phyloP scores from a whole-genome alignment of 2,113 vertebrate species.

The Microcebus griseorufus region DNA sequence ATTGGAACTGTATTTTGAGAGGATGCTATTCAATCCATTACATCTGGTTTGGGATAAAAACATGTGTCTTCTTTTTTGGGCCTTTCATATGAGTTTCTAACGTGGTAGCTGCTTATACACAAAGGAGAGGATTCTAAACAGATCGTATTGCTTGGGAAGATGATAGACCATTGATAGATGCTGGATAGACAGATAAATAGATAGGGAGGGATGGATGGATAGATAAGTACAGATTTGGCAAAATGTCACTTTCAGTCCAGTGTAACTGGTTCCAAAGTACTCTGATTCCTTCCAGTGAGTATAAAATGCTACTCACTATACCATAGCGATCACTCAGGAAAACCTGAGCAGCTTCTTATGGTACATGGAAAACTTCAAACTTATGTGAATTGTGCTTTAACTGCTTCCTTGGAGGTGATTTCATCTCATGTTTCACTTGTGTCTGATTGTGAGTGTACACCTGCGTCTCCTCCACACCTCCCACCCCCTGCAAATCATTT shows the following conservation, averaged over 20 bases:
- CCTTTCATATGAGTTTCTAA: background rate
- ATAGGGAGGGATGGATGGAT: background rate
- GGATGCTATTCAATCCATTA: background rate
- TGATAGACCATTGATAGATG: background rate
- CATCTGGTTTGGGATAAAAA: background rate
- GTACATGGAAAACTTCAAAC: fast-evolving
- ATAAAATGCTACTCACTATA: background rate
- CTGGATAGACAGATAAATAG: background rate
- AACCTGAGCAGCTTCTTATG: background rate
- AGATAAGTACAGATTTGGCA: background rate
- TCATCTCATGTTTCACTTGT: background rate
- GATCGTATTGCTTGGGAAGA: background rate
- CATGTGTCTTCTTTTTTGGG: background rate
- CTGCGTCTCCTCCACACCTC: background rate
- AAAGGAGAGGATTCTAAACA: background rate
- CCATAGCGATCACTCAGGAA: fast-evolving
- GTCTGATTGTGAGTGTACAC: background rate
- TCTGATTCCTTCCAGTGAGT: background rate
- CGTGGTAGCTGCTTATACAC: background rate
- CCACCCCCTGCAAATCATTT: no score
- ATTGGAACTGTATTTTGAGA: background rate
- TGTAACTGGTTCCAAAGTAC: background rate
- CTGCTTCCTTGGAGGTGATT: background rate
- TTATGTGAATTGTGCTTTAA: fast-evolving
- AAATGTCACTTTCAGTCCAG: background rate